Conservation (phyloP, 2,888 invertebrate species). For the Nysson spinosus region DNA sequence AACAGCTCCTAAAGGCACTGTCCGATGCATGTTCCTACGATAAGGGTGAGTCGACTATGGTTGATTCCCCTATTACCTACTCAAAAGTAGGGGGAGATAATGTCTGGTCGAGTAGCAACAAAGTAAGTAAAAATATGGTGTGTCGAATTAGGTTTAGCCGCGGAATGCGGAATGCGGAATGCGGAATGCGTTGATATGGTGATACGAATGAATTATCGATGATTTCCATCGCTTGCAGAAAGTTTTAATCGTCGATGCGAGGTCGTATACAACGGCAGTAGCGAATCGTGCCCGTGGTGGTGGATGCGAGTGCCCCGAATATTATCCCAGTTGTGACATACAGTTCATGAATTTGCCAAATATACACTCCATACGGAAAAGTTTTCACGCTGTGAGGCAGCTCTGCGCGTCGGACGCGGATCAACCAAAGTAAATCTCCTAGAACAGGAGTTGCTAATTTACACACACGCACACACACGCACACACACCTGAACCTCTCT, state of each 20-base stretch:
- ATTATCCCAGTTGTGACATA: conserved; percentile 96
- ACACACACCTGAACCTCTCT: no score
- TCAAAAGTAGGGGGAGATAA: conserved; percentile 66
- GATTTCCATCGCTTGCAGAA: conserved; percentile 80
- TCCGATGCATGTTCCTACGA: conserved; percentile 89
- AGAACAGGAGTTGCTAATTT: no score
- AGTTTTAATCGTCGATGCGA: conserved; percentile 95
- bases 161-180: no score
- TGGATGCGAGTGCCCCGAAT: conserved; percentile 96
- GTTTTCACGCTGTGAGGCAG: conserved; percentile 91
- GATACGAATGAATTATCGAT: no score
- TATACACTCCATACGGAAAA: conserved; percentile 96
- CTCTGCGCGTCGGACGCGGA: conserved; percentile 88
- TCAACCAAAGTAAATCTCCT: conserved; percentile 87
- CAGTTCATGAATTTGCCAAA: conserved; percentile 98
- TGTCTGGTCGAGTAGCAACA: conserved; percentile 60
- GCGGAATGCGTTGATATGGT: no score
- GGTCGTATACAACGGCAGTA: conserved; percentile 97
- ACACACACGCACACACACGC: no score
- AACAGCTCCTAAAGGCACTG: conserved; percentile 90
- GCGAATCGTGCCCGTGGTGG: conserved; percentile 98
- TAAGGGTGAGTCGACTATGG: conserved; percentile 78
- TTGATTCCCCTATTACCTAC: conserved; percentile 70
- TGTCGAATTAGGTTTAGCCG: no score
- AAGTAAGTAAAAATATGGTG: conserved; percentile 60